Base-by-base conservation (phyloP, 2,113 vertebrate species). In the Penelope pileata region DNA sequence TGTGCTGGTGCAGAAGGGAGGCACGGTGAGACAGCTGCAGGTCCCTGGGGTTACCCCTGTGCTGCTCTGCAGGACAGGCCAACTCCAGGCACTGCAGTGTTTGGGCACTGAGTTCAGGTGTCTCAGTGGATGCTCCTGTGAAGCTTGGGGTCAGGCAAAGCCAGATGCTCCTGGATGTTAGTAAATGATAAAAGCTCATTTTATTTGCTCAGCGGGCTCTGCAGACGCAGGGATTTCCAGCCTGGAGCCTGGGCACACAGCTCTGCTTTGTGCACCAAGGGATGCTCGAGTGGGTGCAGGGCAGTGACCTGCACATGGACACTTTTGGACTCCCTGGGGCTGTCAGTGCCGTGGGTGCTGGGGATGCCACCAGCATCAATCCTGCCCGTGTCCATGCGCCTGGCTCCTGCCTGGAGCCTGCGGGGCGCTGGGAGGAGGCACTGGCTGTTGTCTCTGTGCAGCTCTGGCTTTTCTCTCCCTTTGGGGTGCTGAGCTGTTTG, bases 341-440 rank as follows among this genome's bases (percentile, higher is more conserved):
- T n/a, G n/a, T n/a, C n/a, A 9, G 48, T 48, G 47, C 38, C 16
- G 19, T 43, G 62, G 8, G 73, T 66, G n/a, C 66, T 43, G 22
- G 0, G 62, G 80, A 26, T 0, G 15, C 3, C 76, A 58, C 30
- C 18, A 56, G 54, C 1, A 16, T 81, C 45, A 75, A 80, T 95
- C 67, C 86, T n/a, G 76, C 7, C 8, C 54, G 67, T 17, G 45
- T 67, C 66, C 68, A 73, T 29, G 0, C 64, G 5, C 84, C 87
- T 94, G 93, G 73, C 12, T 76, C 70, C 88, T 67, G 81, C 87
- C 89, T 92, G n/a, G 40, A 66, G 40, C 64, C 14, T 18, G 50
- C 43, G 30, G 64, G 82, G 23, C 73, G 75, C 92, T 94, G 87
- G 91, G 92, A 93, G 92, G 81, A 82, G 82, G 63, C 3, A 47